Evolutionary conservation across 2,888 invertebrate species (phyloP), one percentile per base, ranked within the genome.

Genomic region (Ichneumoninae sp.): DNA sequence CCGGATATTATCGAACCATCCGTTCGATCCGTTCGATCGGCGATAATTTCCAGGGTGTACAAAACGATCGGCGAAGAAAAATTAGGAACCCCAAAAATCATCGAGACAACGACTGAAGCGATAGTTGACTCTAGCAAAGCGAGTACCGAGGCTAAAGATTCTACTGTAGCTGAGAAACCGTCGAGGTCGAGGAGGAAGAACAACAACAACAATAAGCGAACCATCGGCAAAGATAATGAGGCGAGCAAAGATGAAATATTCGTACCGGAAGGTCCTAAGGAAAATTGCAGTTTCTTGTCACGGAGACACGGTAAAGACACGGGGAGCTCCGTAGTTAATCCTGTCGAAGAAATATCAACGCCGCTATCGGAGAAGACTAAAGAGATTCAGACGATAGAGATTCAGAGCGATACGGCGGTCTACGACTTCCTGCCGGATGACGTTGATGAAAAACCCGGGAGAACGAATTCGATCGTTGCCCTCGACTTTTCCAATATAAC

Each of bases 401-500:
- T 50, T 65, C 26, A 52, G 16, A 47, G 63, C 13, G 74, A 71
- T 8, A 47, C 63, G 65, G 19, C 74, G 7, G 16, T 70, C 3
- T 33, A 36, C 66, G 76, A 80, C 26, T 40, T 76, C 10, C 16
- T 54, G 8, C 4, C 44, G 1, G 36, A 80, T 16, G 40, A 80
- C 26, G 57, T 63, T 6, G 30, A 73, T 6, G 30, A 73, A 13
- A 19, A 73, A 76, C 22, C 79, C 10, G 22, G 26, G 1, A 78
- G 83, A 57, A 26, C 63, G 5, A 60, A 70, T 30, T 60, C 66
- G 10, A 69, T 83, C 16, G 40, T 85, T 5, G 54, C 81, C 26
- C 83, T 88, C 19, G 89, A 87, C 40, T 86, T 87, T 73, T 83
- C 87, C 1, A 85, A 87, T 30, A 88, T 86, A 7, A 81, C 86